phyloP scores from a whole-genome alignment of 92 coral and sea anemone species.

The Phymanthus crucifer region DNA sequence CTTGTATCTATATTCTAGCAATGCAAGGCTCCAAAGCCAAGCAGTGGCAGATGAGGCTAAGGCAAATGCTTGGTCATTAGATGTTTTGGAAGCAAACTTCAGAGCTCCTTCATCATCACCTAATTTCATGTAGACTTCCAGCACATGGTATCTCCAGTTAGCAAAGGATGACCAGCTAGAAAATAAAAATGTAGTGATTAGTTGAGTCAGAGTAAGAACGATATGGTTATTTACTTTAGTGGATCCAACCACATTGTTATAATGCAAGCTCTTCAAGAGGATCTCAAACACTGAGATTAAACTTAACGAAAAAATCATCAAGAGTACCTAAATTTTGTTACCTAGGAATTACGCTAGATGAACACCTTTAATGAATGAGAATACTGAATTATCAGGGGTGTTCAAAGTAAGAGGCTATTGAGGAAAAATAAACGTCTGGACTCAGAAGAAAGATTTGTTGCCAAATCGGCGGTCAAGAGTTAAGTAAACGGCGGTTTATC shows the following conservation, averaged over 20 bases:
- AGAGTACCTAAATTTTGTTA: constrained; percentile 37
- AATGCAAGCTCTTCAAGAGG: too few species aligned
- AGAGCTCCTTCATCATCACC: constrained; percentile 72
- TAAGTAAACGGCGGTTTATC: too few species aligned
- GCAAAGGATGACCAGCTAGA: constrained; percentile 80
- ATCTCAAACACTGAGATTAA: constrained; percentile 4
- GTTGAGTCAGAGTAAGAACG: neutral
- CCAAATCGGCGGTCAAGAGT: too few species aligned
- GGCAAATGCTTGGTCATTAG: constrained; percentile 60
- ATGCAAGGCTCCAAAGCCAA: constrained; percentile 68
- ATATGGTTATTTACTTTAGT: too few species aligned
- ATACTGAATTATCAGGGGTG: constrained; percentile 32
- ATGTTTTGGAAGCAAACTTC: constrained; percentile 64
- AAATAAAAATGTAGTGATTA: neutral
- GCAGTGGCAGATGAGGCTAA: constrained; percentile 63
- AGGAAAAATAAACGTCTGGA: too few species aligned
- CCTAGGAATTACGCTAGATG: constrained; percentile 43
- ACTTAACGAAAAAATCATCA: neutral
- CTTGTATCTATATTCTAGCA: constrained; percentile 65
- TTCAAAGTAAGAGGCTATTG: too few species aligned
- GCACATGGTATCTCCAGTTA: constrained; percentile 79
- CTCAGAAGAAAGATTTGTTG: too few species aligned
- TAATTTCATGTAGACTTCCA: constrained; percentile 72
- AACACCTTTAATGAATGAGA: constrained; percentile 45
- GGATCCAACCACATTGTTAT: too few species aligned